Evolutionary conservation across 1,140 invertebrate genomes (phyloP).

Genomic region (Camponotus vicinus): DNA sequence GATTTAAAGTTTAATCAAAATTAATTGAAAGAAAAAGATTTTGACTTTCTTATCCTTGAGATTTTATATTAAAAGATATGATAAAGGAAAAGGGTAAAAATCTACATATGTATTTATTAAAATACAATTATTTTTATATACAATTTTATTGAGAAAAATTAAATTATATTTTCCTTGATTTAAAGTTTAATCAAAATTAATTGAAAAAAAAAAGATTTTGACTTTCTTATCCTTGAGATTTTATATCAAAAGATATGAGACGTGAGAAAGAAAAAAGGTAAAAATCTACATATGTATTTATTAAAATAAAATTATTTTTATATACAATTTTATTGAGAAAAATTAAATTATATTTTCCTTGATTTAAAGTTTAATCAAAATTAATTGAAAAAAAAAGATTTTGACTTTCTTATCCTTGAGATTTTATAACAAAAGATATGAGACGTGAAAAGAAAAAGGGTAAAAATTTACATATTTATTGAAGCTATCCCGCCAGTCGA

Average conservation of each 20-base stretch:
- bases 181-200: not conserved
- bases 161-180: not conserved
- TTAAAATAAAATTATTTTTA: too few relatives aligned
- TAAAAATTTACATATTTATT: slow-evolving; percentile 15
- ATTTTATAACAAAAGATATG: not conserved
- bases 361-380: not conserved
- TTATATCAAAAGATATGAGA: not conserved
- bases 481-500: not conserved
- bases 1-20: not conserved
- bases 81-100: not conserved
- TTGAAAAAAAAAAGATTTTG: slow-evolving; percentile 1
- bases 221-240: not conserved
- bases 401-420: not conserved
- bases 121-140: not conserved
- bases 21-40: not conserved
- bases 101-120: not conserved
- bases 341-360: not conserved
- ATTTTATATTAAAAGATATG: not conserved
- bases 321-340: slow-evolving; percentile 4
- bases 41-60: not conserved
- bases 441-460: not conserved
- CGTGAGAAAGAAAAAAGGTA: not conserved
- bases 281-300: not conserved
- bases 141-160: not conserved
- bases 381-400: not conserved